Evolutionary conservation across 1,140 invertebrate genomes (phyloP).

Genomic region (Lanistes nyassanus): DNA sequence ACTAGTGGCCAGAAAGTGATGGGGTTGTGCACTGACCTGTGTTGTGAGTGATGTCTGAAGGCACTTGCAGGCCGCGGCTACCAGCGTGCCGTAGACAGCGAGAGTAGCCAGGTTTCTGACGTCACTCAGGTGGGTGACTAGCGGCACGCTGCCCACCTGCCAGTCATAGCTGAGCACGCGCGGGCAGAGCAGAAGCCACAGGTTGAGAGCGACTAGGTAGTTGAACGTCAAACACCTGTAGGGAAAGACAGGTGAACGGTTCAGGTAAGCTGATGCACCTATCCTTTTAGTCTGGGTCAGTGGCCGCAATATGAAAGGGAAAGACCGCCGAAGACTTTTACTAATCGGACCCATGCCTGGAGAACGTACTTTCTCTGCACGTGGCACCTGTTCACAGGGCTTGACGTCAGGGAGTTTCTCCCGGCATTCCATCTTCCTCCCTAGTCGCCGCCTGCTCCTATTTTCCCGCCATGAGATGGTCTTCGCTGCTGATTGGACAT

Average conservation of each 20-base stretch:
- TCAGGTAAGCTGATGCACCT: background rate
- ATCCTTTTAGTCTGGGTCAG: background rate
- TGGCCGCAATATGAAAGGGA: background rate
- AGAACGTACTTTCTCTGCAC: too few relatives aligned
- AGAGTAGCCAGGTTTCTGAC: slow-evolving; percentile 84
- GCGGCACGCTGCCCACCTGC: slow-evolving; percentile 94
- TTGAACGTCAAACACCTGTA: slow-evolving; percentile 85
- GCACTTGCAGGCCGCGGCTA: slow-evolving; percentile 18
- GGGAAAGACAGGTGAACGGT: slow-evolving; percentile 6
- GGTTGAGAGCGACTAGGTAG: slow-evolving; percentile 88
- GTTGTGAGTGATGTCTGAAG: slow-evolving; percentile 8
- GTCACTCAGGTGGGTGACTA: slow-evolving; percentile 83
- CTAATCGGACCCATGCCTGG: too few relatives aligned
- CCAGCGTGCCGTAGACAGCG: slow-evolving; percentile 64
- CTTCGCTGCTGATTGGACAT: too few relatives aligned
- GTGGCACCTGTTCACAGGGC: too few relatives aligned
- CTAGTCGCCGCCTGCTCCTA: too few relatives aligned
- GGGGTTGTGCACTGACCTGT: slow-evolving; percentile 10
- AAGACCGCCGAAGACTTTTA: too few relatives aligned
- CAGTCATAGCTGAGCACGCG: slow-evolving; percentile 93
- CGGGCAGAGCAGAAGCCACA: slow-evolving; percentile 89
- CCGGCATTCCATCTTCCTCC: too few relatives aligned
- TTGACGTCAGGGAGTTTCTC: too few relatives aligned
- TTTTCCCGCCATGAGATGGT: too few relatives aligned
- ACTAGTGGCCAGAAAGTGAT: too few relatives aligned